Conservation (phyloP, 2,113 vertebrate genomes). For the Epinephelus cyanopodus region DNA sequence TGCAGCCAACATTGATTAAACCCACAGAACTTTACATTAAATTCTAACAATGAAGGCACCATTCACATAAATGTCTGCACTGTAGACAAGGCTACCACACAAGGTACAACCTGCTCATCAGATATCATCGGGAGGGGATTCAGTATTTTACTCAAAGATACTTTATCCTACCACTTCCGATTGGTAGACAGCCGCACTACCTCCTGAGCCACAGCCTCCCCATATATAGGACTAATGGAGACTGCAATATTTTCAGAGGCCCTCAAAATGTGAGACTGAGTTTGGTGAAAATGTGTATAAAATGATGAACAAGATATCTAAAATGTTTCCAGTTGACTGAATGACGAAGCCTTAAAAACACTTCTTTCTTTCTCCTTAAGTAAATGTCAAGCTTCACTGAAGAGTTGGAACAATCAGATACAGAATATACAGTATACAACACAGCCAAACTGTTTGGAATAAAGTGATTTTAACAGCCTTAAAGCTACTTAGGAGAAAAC, state of each 20-base stretch:
- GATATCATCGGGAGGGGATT: too few relatives aligned
- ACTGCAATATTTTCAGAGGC: background rate
- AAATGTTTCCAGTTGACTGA: conserved; percentile 6
- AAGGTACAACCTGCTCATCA: too few relatives aligned
- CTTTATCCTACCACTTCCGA: too few relatives aligned
- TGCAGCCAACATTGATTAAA: background rate
- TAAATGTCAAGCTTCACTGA: background rate
- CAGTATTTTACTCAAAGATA: too few relatives aligned
- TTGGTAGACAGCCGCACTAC: too few relatives aligned
- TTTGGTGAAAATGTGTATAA: background rate
- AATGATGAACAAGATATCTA: background rate
- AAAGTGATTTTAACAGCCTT: conserved; percentile 1
- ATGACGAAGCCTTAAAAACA: background rate
- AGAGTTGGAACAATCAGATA: background rate
- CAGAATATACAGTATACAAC: background rate
- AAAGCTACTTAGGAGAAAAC: conserved; percentile 1
- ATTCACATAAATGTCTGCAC: too few relatives aligned
- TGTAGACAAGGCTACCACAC: too few relatives aligned
- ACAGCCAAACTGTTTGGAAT: background rate
- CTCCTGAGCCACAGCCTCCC: too few relatives aligned
- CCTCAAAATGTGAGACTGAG: background rate
- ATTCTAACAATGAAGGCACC: background rate
- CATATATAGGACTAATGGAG: too few relatives aligned
- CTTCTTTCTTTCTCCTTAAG: background rate
- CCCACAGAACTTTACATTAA: background rate